These are phyloP conservation scores for Otolemur crassicaudatus DNA, from an alignment of 2,797 vertebrate species.

Conservation along the genomic window DNA sequence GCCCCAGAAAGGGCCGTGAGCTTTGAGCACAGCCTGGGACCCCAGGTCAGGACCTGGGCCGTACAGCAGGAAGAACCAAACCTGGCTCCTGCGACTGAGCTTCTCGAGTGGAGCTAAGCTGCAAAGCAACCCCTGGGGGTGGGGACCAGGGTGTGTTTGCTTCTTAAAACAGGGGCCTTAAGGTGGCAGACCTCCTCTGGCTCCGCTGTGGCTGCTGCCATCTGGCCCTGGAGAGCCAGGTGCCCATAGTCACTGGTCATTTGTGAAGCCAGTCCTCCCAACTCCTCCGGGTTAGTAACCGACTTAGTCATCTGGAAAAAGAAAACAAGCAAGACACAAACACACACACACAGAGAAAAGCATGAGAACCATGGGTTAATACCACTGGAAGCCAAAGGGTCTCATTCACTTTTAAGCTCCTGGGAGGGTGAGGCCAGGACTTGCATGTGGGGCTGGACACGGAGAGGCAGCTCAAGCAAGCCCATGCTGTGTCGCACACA, in stretches of 20 bases:
- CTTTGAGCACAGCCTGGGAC: neutral
- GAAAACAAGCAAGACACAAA: constrained; percentile 86
- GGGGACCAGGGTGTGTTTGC: neutral
- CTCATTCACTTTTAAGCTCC: constrained; percentile 66
- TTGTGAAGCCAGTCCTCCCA: constrained; percentile 98
- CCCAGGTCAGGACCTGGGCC: neutral
- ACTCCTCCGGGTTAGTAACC: constrained; percentile 97
- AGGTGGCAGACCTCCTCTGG: constrained; percentile 94
- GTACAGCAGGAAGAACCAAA: neutral
- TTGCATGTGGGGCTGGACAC: neutral
- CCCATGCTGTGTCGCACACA: constrained; percentile 69
- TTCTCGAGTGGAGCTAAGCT: neutral
- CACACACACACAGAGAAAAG: constrained; percentile 82
- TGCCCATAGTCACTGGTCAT: constrained; percentile 98
- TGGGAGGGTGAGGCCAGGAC: neutral
- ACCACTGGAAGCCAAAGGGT: constrained; percentile 75
- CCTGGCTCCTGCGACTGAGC: neutral
- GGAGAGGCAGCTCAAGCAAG: constrained; percentile 74
- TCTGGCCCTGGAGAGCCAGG: constrained; percentile 96
- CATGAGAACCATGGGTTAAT: constrained; percentile 84
- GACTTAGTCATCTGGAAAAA: constrained; percentile 98
- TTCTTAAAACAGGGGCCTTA: constrained; percentile 78
- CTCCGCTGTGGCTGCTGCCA: constrained; percentile 97
- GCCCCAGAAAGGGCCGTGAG: neutral
- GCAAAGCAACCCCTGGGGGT: neutral